A percentile compares a stretch with the other conserved stretches of the same genome.
Conservation (phyloP, 2,888 invertebrate species). For the Caenorhabditis zanzibari region DNA sequence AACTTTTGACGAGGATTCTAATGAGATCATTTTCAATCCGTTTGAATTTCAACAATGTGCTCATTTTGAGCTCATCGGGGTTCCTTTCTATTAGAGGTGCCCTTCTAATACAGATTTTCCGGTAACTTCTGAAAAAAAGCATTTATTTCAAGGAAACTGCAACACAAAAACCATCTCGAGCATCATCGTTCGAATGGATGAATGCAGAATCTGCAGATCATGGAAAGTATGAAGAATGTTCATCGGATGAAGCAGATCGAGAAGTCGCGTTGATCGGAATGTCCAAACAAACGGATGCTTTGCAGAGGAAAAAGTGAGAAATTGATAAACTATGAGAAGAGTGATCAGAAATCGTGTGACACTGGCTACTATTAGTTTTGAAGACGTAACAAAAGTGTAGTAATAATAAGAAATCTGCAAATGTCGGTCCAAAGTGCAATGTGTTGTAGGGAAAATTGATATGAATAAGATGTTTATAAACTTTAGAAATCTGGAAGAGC, state of each 20-base stretch:
- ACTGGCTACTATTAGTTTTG: constrained; percentile 14
- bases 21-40: no score
- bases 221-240: constrained; percentile 57
- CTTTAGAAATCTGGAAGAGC: constrained; percentile 44
- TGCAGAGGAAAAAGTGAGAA: constrained; percentile 51
- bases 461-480: neutral
- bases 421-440: neutral
- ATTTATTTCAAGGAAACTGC: constrained; percentile 25
- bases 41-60: no score
- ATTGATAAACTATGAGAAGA: constrained; percentile 11
- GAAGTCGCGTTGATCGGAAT: constrained; percentile 69
- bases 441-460: neutral
- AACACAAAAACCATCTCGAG: constrained; percentile 66
- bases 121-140: neutral
- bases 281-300: constrained; percentile 26
- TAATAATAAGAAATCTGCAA: constrained; percentile 11
- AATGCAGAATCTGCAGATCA: constrained; percentile 44
- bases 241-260: constrained; percentile 72
- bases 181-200: constrained; percentile 75
- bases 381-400: neutral
- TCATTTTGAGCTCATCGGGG: no score
- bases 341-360: constrained; percentile 23
- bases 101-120: no score
- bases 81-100: no score
- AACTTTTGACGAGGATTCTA: no score